phyloP scores from a whole-genome alignment of 1,140 invertebrate species.

The Psix sp. region DNA sequence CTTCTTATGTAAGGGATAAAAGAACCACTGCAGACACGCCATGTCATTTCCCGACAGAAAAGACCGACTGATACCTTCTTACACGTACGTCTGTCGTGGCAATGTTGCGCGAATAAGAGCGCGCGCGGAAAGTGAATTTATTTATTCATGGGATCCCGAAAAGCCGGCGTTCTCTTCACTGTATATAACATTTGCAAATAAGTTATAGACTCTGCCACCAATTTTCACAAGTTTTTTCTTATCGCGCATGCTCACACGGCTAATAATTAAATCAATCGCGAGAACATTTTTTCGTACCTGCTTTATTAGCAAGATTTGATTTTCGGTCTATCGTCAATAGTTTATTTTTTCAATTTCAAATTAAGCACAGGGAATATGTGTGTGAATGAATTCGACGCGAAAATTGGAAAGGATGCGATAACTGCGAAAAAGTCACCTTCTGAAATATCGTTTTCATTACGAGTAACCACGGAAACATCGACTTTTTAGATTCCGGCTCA shows the following conservation, averaged over 20 bases:
- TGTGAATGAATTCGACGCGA: no score
- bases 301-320: no score
- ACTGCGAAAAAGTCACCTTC: constrained; percentile 13
- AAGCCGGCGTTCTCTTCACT: constrained; percentile 16
- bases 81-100: constrained; percentile 20
- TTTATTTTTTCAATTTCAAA: no score
- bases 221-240: constrained; percentile 19
- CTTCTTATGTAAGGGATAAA: constrained; percentile 20
- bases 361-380: no score
- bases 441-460: constrained; percentile 51
- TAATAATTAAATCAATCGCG: no score
- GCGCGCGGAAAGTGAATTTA: constrained; percentile 44
- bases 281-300: no score
- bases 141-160: constrained; percentile 36
- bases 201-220: constrained; percentile 25
- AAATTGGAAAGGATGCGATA: neutral
- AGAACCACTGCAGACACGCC: constrained; percentile 10
- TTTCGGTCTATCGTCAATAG: no score
- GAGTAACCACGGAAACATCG: constrained; percentile 23
- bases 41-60: constrained; percentile 8
- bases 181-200: constrained; percentile 39
- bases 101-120: constrained; percentile 7
- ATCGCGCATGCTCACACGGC: no score
- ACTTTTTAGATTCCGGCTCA: constrained; percentile 13
- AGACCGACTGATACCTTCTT: constrained; percentile 33